Conservation (phyloP, 2,797 vertebrate genomes). For the Atherinosoma microstoma region DNA sequence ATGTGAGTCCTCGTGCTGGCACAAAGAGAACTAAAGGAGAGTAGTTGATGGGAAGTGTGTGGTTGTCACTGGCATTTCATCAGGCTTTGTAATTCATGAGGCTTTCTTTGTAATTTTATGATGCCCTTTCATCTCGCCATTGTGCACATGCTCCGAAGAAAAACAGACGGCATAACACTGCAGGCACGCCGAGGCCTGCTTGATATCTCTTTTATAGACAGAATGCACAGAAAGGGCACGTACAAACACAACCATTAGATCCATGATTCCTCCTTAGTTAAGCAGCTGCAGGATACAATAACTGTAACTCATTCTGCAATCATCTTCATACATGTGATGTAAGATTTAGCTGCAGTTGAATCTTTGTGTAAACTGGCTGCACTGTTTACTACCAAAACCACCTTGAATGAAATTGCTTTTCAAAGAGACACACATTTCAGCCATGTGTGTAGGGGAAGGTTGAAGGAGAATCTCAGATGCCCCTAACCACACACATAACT, state of each 20-base stretch:
- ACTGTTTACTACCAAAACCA: constrained; percentile 3
- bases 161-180: constrained; percentile 59
- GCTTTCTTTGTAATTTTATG: constrained; percentile 75
- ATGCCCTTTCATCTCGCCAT: constrained; percentile 74
- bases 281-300: constrained; percentile 38
- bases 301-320: constrained; percentile 24
- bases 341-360: constrained; percentile 8
- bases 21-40: constrained; percentile 23
- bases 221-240: constrained; percentile 21
- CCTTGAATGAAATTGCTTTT: background rate
- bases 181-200: constrained; percentile 63
- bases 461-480: constrained; percentile 43
- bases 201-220: constrained; percentile 58
- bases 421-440: constrained; percentile 50
- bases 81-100: constrained; percentile 69
- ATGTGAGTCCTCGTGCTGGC: constrained; percentile 10
- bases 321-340: constrained; percentile 10
- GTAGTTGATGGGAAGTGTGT: constrained; percentile 38
- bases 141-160: constrained; percentile 53
- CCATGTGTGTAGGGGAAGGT: constrained; percentile 54
- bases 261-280: constrained; percentile 48
- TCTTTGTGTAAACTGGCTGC: background rate
- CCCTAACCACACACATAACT: constrained; percentile 36
- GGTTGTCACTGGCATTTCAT: constrained; percentile 60
- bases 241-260: constrained; percentile 45